phyloP scores from a whole-genome alignment of 2,888 invertebrate species.

The Sphinx pinastri region DNA sequence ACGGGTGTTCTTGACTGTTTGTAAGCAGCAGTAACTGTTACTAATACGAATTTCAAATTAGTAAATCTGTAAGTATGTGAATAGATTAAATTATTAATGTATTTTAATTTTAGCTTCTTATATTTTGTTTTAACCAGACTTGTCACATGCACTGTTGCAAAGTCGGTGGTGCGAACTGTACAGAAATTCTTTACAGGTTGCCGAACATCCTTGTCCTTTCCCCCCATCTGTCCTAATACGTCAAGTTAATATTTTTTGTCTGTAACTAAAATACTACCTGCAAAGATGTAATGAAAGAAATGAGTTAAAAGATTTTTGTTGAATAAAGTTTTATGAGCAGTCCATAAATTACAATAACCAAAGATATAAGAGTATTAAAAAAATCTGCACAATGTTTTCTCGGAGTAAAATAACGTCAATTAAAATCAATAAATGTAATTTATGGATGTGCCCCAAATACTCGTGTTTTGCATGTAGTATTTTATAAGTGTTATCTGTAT shows the following conservation, averaged over 20 bases:
- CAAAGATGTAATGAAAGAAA: neutral
- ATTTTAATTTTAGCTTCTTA: slow-evolving; percentile 27
- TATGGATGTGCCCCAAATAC: neutral
- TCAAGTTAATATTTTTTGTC: neutral
- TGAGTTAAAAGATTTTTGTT: neutral
- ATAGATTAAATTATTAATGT: slow-evolving; percentile 10
- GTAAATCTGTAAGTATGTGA: slow-evolving; percentile 10
- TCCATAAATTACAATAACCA: neutral
- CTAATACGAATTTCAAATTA: neutral
- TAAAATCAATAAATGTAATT: neutral
- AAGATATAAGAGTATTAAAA: neutral
- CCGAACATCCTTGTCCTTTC: slow-evolving; percentile 54
- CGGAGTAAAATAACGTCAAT: neutral
- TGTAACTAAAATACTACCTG: slow-evolving; percentile 4
- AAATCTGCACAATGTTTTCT: neutral
- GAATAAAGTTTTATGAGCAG: neutral
- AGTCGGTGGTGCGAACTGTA: slow-evolving; percentile 50
- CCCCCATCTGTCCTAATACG: slow-evolving; percentile 37
- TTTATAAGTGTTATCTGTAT: slow-evolving; percentile 6
- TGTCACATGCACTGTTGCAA: slow-evolving; percentile 20
- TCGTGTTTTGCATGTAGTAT: slow-evolving; percentile 17
- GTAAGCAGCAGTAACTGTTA: neutral
- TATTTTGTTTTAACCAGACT: slow-evolving; percentile 29
- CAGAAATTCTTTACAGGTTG: slow-evolving; percentile 67
- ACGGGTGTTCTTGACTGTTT: neutral